Base-by-base conservation (phyloP, 2,888 invertebrate species). In the Drosophila engyochracea region DNA sequence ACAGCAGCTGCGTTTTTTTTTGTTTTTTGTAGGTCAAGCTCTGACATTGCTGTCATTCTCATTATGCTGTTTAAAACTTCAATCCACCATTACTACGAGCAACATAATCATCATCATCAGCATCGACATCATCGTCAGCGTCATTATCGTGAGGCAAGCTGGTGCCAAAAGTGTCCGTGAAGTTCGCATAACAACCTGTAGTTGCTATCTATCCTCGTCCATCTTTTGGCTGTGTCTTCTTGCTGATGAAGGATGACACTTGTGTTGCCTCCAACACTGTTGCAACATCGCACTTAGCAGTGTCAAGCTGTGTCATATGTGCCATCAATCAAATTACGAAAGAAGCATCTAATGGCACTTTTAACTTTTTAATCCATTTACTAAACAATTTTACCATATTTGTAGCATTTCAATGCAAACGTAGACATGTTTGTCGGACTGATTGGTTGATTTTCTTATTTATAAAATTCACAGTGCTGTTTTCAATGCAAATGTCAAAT, bases 401-500 rank as follows among this genome's bases (percentile, higher is more conserved):
- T 71, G 55, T 55, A 70, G 47, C 66, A 52, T 62, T 69, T 65
- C 44, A 53, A 54, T 55, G 67, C 41, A 30, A 28, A 28, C 30
- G 39, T 53, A 49, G 60, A 53, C 52, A 63, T 44, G 33, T 58
- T 60, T 51, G 14, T 39, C 44, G 28, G 39, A 31, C 52, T 67
- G 80, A 65, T 64, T 80, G 68, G 39, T 28, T 52, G 51, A 58
- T 68, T 67, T 49, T 51, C 47, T 57, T 80, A 74, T 78, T 72
- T 72, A 70, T 75, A 70, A 74, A 64, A 63, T 53, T 44, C 66
- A 65, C 69, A 68, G 33, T 31, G 44, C 22, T 30, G 51, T 59
- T 71, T 74, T 70, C 69, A 78, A 82, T 67, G 70, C 71, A 83
- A 85, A 85, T 76, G 84, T 79, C 81, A 77, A 64, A 69, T 74